phyloP scores from a whole-genome alignment of 2,797 vertebrate species.

The Benthosema pterotum region DNA sequence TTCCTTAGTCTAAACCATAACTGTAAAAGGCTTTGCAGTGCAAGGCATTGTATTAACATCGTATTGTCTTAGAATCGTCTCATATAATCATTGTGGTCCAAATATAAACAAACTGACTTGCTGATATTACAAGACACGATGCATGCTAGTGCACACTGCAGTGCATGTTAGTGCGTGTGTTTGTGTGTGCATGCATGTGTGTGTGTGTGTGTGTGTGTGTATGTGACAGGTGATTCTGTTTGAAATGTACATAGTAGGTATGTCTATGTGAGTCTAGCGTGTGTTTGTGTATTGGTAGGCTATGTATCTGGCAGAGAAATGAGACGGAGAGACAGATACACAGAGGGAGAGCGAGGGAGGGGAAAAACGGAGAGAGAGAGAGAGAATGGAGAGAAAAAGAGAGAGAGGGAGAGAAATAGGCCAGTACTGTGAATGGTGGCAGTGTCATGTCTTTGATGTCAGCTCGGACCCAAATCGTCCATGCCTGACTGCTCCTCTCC shows the following conservation, averaged over 20 bases:
- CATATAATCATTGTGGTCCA: no score
- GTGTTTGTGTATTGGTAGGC: background rate
- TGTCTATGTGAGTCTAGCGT: background rate
- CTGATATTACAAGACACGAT: no score
- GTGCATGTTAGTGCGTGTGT: no score
- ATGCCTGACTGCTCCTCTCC: constrained; percentile 65
- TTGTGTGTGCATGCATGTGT: no score
- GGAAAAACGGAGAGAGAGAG: background rate
- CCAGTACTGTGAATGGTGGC: constrained; percentile 72
- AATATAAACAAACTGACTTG: no score
- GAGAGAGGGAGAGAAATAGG: constrained; percentile 62
- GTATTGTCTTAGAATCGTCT: no score
- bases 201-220: no score
- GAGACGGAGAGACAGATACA: background rate
- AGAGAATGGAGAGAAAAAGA: background rate
- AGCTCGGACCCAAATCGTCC: constrained; percentile 60
- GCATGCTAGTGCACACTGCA: no score
- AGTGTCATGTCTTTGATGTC: constrained; percentile 76
- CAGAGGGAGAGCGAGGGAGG: background rate
- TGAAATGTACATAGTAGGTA: background rate
- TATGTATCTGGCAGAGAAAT: background rate
- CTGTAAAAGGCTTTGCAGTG: no score
- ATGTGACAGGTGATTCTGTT: background rate
- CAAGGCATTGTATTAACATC: no score
- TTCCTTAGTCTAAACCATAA: no score